phyloP scores from a whole-genome alignment of 2,113 vertebrate species.

The Melanocharis versteri region DNA sequence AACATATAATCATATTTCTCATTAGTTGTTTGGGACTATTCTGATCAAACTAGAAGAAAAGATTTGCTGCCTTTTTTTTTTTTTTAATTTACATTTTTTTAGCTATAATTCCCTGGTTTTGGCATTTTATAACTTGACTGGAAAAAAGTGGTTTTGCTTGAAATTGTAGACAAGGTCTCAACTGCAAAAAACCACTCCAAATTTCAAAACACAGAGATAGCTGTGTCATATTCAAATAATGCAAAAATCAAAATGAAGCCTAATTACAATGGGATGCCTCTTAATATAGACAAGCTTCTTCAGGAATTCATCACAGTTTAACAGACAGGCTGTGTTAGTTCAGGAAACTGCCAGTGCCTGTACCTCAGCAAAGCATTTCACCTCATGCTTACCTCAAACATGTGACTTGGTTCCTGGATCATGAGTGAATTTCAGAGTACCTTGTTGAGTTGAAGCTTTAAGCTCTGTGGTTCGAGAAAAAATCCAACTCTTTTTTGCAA shows the following conservation, averaged over 20 bases:
- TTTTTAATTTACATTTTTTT: neutral
- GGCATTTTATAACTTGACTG: neutral
- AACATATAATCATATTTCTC: constrained; percentile 23
- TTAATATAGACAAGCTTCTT: neutral
- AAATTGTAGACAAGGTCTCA: constrained; percentile 14
- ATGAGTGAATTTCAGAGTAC: neutral
- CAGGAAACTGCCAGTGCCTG: neutral
- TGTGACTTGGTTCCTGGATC: neutral
- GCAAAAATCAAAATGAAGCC: constrained; percentile 1
- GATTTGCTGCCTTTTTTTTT: neutral
- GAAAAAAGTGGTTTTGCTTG: neutral
- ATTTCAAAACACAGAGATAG: constrained; percentile 16
- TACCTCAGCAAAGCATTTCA: neutral
- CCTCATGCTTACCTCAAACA: neutral
- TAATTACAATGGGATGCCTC: neutral
- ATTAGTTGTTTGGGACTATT: constrained; percentile 7
- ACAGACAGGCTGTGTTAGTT: neutral
- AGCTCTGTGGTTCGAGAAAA: neutral
- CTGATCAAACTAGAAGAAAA: constrained; percentile 27
- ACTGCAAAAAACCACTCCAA: neutral
- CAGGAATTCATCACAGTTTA: neutral
- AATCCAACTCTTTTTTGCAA: neutral
- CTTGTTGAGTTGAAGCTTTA: neutral
- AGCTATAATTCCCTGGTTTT: neutral
- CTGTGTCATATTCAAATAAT: neutral